Conservation (phyloP, 2,113 vertebrate genomes). For the Tragelaphus imberbis region DNA sequence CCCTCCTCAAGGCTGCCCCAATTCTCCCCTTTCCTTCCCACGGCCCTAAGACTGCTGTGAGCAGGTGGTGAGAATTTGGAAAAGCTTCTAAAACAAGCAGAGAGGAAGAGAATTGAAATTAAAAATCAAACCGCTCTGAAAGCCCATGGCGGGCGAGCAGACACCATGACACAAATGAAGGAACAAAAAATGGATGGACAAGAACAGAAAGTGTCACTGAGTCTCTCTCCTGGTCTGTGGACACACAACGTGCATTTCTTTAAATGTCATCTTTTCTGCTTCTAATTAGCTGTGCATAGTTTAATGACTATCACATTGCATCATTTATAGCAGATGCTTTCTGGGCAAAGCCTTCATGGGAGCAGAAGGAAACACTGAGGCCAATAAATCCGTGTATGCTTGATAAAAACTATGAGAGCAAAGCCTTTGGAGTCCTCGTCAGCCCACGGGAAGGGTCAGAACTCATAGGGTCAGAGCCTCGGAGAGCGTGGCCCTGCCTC, state of each 20-base stretch:
- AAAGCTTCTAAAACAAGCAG: neutral
- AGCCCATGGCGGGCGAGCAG: rapidly evolving
- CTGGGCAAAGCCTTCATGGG: neutral
- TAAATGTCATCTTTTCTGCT: neutral
- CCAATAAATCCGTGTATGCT: rapidly evolving
- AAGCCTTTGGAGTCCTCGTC: too few relatives aligned
- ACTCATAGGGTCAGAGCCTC: rapidly evolving
- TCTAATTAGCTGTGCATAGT: neutral
- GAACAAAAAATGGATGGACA: neutral
- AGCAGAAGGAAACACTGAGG: rapidly evolving
- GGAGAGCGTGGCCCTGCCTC: rapidly evolving
- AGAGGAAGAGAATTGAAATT: neutral
- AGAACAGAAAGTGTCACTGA: rapidly evolving
- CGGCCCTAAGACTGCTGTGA: rapidly evolving
- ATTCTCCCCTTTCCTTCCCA: too few relatives aligned
- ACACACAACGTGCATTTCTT: rapidly evolving
- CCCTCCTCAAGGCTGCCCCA: neutral
- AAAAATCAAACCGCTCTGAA: rapidly evolving
- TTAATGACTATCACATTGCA: rapidly evolving
- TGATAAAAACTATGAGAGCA: rapidly evolving
- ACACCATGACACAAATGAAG: rapidly evolving
- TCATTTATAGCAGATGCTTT: rapidly evolving
- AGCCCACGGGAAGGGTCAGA: neutral
- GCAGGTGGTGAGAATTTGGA: neutral
- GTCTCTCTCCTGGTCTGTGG: rapidly evolving